phyloP scores from a whole-genome alignment of 2,113 vertebrate species.

The Chinchilla lanigera region DNA sequence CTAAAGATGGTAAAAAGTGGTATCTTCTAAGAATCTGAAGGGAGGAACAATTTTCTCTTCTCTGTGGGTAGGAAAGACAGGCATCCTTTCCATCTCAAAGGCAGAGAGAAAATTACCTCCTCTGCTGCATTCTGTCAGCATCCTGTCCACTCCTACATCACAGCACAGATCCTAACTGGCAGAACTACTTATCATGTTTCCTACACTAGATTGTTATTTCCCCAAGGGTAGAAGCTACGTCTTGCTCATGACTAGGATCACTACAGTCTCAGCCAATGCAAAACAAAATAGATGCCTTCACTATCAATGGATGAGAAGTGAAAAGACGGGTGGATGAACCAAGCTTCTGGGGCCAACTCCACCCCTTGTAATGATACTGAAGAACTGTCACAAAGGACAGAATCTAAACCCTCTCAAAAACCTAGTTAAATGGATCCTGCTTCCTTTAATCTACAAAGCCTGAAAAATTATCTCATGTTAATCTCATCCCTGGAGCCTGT shows the following conservation, averaged over 20 bases:
- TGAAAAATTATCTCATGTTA: not conserved
- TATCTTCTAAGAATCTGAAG: not conserved
- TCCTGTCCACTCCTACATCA: not conserved
- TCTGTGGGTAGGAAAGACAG: not conserved
- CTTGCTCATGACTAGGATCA: not conserved
- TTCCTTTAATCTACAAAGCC: conserved; percentile 20
- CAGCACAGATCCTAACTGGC: not conserved
- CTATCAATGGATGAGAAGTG: not conserved
- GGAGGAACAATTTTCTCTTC: not conserved
- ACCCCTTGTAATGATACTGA: not conserved
- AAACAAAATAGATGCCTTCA: not conserved
- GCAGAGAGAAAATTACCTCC: not conserved
- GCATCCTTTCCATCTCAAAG: not conserved
- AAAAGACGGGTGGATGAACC: not conserved
- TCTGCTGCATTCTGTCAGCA: not conserved
- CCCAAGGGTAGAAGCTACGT: not conserved
- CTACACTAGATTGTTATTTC: not conserved
- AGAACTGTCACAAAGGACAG: not conserved
- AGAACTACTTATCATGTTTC: not conserved
- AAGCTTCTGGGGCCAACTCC: not conserved
- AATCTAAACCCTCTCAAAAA: conserved; percentile 37
- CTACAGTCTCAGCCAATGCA: not conserved
- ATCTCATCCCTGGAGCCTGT: not conserved
- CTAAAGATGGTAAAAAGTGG: not conserved
- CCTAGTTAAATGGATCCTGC: not conserved